phyloP scores from a whole-genome alignment of 1,140 invertebrate species.

The Pogonus chalceus region DNA sequence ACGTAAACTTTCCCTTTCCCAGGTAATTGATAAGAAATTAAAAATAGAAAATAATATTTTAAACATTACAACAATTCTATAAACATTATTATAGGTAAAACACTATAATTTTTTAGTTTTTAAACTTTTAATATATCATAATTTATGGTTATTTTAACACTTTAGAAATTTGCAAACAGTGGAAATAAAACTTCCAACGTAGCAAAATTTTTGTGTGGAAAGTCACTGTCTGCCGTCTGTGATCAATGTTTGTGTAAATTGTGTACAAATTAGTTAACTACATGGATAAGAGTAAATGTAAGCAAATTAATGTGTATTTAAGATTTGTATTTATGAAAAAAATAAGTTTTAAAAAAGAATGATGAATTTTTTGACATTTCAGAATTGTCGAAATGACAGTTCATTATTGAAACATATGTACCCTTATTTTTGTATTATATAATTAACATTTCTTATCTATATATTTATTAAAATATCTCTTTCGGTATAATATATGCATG shows the following conservation, averaged over 20 bases:
- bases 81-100: too few species aligned
- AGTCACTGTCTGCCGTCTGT: constrained; percentile 5
- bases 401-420: not conserved
- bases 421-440: not conserved
- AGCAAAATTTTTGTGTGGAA: not conserved
- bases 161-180: not conserved
- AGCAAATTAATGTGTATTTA: not conserved
- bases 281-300: not conserved
- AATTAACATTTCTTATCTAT: not conserved
- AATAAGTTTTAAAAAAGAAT: too few species aligned
- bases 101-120: too few species aligned
- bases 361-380: constrained; percentile 1
- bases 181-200: constrained; percentile 5
- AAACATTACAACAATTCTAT: too few species aligned
- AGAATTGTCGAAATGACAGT: not conserved
- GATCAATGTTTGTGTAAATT: constrained; percentile 6
- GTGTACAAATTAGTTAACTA: not conserved
- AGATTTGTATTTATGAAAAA: not conserved
- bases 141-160: too few species aligned
- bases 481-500: not conserved
- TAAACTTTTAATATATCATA: too few species aligned
- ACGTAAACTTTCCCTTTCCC: not conserved
- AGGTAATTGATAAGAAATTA: not conserved
- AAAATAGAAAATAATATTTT: too few species aligned
- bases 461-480: not conserved